These are phyloP conservation scores for Pangasius macronema DNA, from an alignment of 2,797 vertebrate genomes.

Conservation along the genomic window DNA sequence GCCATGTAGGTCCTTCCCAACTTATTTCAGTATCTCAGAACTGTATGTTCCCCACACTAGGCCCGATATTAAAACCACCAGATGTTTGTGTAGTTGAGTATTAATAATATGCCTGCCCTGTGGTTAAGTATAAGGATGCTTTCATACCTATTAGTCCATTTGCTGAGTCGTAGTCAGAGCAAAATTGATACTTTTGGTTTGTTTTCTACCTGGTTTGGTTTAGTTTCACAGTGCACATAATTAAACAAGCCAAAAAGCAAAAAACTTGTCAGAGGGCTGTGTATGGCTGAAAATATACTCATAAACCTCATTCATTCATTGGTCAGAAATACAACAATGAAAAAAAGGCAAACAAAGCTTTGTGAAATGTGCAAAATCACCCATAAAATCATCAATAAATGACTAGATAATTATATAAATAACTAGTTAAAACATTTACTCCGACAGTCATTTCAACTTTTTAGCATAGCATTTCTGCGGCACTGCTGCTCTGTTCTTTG, in stretches of 20 bases:
- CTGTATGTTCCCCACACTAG: constrained; percentile 1
- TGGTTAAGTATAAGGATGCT: not conserved
- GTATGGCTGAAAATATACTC: not conserved
- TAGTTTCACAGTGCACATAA: not conserved
- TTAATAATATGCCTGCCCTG: not conserved
- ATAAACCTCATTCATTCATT: not conserved
- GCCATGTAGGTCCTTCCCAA: not conserved
- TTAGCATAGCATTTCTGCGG: not conserved
- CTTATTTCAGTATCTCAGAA: not conserved
- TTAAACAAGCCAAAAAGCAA: not conserved
- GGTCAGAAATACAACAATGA: not conserved
- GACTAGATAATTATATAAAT: constrained; percentile 3
- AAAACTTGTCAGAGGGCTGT: not conserved
- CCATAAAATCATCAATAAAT: not conserved
- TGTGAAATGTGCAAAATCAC: not conserved
- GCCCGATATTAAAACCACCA: not conserved
- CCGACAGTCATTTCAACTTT: not conserved
- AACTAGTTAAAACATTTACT: not conserved
- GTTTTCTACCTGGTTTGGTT: not conserved
- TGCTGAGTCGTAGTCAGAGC: not conserved
- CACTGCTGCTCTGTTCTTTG: not conserved
- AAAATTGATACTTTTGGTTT: not conserved
- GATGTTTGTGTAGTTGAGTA: constrained; percentile 2
- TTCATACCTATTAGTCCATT: not conserved
- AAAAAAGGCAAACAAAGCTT: not conserved